Percentiles rank a stretch among this genome's conserved stretches.
Conservation (phyloP, 2,888 invertebrate genomes). For the Chymomyza procnemis region DNA sequence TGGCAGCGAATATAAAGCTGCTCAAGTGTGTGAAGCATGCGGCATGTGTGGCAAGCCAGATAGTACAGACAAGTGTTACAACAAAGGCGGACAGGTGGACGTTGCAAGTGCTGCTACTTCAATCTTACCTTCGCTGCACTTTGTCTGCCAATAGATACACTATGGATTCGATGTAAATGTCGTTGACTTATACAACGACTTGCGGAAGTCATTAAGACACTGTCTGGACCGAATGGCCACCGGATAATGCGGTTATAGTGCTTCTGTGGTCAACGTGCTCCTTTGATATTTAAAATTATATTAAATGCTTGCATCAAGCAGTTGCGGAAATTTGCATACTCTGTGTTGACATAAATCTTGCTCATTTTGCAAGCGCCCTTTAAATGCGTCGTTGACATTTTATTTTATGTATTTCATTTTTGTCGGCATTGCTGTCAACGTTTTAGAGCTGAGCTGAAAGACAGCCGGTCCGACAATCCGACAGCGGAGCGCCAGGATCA, state of each 20-base stretch:
- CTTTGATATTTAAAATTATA: not conserved
- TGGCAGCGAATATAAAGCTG: not conserved
- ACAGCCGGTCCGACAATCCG: not conserved
- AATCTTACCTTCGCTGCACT: not conserved
- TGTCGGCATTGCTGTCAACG: conserved; percentile 25
- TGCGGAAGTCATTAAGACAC: not conserved
- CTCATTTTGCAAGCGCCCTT: conserved; percentile 56
- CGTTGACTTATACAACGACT: not conserved
- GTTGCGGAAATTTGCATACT: not conserved
- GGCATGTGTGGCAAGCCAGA: not conserved
- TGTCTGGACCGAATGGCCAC: not conserved
- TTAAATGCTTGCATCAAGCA: not conserved
- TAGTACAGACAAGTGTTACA: not conserved
- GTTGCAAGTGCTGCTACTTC: not conserved
- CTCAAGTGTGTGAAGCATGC: not conserved
- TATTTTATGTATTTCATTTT: conserved; percentile 56
- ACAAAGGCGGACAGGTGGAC: not conserved
- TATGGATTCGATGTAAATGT: not conserved
- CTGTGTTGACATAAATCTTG: conserved; percentile 67
- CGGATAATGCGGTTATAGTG: not conserved
- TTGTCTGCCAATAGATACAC: not conserved
- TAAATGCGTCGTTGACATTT: conserved; percentile 69
- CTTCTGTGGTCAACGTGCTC: not conserved
- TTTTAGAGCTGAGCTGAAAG: not conserved
- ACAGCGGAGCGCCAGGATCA: not conserved